Conservation (phyloP, 2,797 vertebrate species). For the Xiphophorus birchmanni region DNA sequence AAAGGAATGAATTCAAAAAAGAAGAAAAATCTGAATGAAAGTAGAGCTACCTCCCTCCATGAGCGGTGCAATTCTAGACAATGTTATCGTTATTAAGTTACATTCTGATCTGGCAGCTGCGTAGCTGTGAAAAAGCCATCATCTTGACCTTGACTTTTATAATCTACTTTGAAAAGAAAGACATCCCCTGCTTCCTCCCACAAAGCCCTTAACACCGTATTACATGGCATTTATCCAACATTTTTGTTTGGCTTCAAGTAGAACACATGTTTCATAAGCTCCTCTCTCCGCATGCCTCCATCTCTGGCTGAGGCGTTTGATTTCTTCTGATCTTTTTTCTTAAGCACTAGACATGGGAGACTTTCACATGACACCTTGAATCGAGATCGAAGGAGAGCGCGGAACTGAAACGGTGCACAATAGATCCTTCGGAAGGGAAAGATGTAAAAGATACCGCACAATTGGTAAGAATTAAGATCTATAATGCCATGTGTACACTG, state of each 20-base stretch:
- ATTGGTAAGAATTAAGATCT: not conserved
- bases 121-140: not conserved
- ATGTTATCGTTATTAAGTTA: not conserved
- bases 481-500: not conserved
- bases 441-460: not conserved
- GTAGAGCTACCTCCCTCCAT: too few relatives aligned
- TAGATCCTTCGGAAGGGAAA: not conserved
- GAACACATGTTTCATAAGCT: constrained; percentile 27
- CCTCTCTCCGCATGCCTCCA: constrained; percentile 10
- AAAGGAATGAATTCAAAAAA: too few relatives aligned
- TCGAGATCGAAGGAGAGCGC: not conserved
- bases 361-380: not conserved
- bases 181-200: constrained; percentile 3
- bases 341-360: not conserved
- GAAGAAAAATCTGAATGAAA: too few relatives aligned
- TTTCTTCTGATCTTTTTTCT: constrained; percentile 2
- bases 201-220: constrained; percentile 15
- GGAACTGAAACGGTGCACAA: not conserved
- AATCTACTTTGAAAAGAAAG: constrained; percentile 4
- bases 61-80: too few relatives aligned
- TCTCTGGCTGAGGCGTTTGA: constrained; percentile 12
- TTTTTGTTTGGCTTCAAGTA: constrained; percentile 10
- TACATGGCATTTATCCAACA: constrained; percentile 3
- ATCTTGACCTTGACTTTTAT: constrained; percentile 30
- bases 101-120: not conserved